These are phyloP conservation scores for Melanaphis sacchari DNA, from an alignment of 1,140 invertebrate species.

Conservation along the genomic window DNA sequence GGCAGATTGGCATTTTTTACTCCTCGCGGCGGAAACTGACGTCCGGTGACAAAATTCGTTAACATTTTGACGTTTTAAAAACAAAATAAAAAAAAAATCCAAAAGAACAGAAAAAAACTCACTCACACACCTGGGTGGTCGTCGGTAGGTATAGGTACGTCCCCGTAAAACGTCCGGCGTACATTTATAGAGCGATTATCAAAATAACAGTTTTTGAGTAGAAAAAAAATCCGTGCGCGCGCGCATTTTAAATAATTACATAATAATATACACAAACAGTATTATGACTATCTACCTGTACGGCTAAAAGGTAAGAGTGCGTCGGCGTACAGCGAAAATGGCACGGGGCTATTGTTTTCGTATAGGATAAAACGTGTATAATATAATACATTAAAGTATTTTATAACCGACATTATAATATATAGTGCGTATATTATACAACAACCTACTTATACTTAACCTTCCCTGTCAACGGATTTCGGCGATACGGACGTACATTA, in stretches of 20 bases:
- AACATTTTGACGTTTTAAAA: background rate
- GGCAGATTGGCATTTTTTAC: background rate
- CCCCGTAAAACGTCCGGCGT: background rate
- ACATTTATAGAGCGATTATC: background rate
- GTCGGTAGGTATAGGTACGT: background rate
- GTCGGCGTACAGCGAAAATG: background rate
- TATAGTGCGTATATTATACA: background rate
- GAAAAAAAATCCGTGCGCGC: background rate
- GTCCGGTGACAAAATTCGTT: background rate
- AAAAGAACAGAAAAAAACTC: background rate
- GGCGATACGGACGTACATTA: background rate
- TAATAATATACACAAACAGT: constrained; percentile 10
- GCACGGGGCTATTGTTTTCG: constrained; percentile 10
- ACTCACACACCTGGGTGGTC: constrained; percentile 8
- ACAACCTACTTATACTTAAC: background rate
- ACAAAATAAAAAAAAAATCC: background rate
- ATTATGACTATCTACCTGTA: background rate
- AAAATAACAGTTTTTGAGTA: constrained; percentile 24
- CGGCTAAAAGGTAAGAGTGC: background rate
- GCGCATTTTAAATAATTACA: constrained; percentile 2
- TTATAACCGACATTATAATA: background rate
- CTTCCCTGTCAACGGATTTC: background rate
- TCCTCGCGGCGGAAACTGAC: background rate
- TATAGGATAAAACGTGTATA: background rate
- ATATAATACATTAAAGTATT: background rate